Evolutionary conservation across 2,797 vertebrate genomes (phyloP), one percentile per base, ranked within the genome.

Genomic region (Myotis myotis): DNA sequence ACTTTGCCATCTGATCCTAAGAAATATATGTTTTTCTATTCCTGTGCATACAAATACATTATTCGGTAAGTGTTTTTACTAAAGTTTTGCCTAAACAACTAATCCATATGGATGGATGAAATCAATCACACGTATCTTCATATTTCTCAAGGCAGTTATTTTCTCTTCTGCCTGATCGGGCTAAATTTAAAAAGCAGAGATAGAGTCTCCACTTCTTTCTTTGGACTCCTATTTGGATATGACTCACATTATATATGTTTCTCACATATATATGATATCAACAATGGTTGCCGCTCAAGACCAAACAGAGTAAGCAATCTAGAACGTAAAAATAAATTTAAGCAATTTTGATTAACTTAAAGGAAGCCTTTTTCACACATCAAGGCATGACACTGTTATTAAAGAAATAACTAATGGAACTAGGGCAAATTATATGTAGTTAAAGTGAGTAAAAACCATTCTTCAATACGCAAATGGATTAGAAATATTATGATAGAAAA

Each of bases 101-200:
- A 89, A 81, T 96, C 83, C 64, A 60, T 95, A 87, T 91, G 36
- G 74, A 96, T 88, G 28, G 55, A 76, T 71, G 75, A 87, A 91
- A 71, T 94, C 9, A 88, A 74, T 87, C 93, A 85, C 72, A 83
- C 74, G 41, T 64, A 51, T 81, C 49, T 95, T 92, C 87, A 89
- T 87, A 97, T 95, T 88, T 93, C 51, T 97, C 57, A 96, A 95
- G 86, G 76, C 75, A 97, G 1, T 79, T 68, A 9, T 81, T 82
- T 96, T 96, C n/a, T 33, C 12, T 8, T 87, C 12, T 88, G 12
- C 12, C 22, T 16, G 28, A 88, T 97, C 66, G 97, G 92, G 93
- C 93, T 96, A 78, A 87, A 96, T 97, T 97, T 94, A 91, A 97
- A 96, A 96, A 93, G 85, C 76, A 96, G 79, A 96, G 92, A 82